These are phyloP conservation scores for Dynastes grantii DNA, from an alignment of 2,888 invertebrate genomes.

Conservation along the genomic window DNA sequence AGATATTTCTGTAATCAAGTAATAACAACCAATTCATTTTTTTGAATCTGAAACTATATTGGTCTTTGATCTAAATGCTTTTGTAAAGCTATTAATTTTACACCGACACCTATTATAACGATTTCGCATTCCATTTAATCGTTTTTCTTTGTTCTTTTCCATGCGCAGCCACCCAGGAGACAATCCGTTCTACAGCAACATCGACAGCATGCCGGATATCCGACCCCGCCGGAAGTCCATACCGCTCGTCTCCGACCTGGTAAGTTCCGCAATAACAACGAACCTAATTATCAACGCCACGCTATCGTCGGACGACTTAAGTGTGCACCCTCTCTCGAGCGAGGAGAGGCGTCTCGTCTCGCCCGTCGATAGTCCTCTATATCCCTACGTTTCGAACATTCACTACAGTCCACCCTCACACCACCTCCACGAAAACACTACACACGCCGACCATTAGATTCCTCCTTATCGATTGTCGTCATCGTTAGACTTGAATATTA, in stretches of 20 bases:
- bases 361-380: neutral
- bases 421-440: slow-evolving; percentile 6
- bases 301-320: slow-evolving; percentile 9
- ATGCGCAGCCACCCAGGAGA: slow-evolving; percentile 88
- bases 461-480: slow-evolving; percentile 27
- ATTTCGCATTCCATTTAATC: neutral
- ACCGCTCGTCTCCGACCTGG: slow-evolving; percentile 98
- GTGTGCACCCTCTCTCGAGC: neutral
- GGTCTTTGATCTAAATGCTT: too few relatives aligned
- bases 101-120: too few relatives aligned
- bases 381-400: slow-evolving; percentile 8
- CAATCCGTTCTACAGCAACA: slow-evolving; percentile 99
- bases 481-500: slow-evolving; percentile 36
- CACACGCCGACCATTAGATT: slow-evolving; percentile 8
- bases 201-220: slow-evolving; percentile 99
- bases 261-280: slow-evolving; percentile 75
- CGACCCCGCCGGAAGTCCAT: slow-evolving; percentile 97
- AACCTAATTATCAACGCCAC: slow-evolving; percentile 27
- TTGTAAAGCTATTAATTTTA: too few relatives aligned
- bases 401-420: neutral
- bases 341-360: neutral
- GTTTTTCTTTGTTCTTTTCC: slow-evolving; percentile 4
- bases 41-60: too few relatives aligned
- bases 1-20: too few relatives aligned
- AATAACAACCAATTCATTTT: too few relatives aligned